Evolutionary conservation across 1,140 invertebrate genomes (phyloP), one percentile per base, ranked within the genome.

Genomic region (Zaprionus ghesquierei): DNA sequence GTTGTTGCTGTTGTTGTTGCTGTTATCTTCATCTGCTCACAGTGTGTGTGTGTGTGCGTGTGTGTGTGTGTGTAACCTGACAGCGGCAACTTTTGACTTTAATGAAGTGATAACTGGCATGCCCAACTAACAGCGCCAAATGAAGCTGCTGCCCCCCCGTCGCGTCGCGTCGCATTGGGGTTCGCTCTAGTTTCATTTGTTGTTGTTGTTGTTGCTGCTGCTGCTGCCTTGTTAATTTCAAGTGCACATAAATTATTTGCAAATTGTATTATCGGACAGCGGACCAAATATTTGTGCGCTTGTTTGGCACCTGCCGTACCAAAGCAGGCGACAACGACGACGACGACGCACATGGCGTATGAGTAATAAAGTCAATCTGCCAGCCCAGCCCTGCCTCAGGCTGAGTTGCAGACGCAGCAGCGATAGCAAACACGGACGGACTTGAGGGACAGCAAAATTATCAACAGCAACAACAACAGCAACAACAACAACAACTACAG

Each of bases 361-460:
- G 84, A 89, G 84, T 89, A 89, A 89, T 89, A 89, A 84, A 89
- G 77, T 89, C 76, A 87, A 87, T 71, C 77, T 80, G 76, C 41
- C 77, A 65, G 55, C 53, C 56, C 63, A 18, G 35, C 59, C 31
- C 20, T 62, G 23, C 53, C 63, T 27, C 44, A 51, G 29, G 29
- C 3, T 29, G 6, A 29, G 25, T 27, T 9, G 27, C 27, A 27
- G 25, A 4, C 4, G 25, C 25, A 27, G 6, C 25, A 25, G 54
- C 49, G 76, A 89, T 79, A 86, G 82, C 75, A 64, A 62, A 23
- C 15, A 60, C 35, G 56, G 31, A 41, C 44, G 20, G 20, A 22
- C 4, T n/a, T 41, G 38, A 60, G 25, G n/a, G 58, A 18, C 38
- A 46, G 15, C 23, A 18, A 33, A 64, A 65, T 79, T 69, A 79